Evolutionary conservation across 2,888 invertebrate genomes (phyloP).

Genomic region (Meandrusa payeni): DNA sequence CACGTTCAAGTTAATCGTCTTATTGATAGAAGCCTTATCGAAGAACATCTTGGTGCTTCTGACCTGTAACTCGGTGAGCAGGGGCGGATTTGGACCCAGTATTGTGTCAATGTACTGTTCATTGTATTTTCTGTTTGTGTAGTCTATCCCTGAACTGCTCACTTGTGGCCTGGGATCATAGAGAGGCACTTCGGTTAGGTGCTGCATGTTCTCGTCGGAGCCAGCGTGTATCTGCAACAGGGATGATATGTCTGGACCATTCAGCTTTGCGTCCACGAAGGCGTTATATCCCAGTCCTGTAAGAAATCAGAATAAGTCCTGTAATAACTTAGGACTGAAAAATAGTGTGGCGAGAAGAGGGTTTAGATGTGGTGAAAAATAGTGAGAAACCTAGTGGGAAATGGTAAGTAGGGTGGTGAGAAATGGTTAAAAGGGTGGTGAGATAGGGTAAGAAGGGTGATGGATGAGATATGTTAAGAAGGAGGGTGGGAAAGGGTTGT

Average conservation of each 20-base stretch:
- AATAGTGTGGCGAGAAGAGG: too few species aligned
- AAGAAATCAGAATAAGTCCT: too few species aligned
- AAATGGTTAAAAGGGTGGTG: too few species aligned
- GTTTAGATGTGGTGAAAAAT: too few species aligned
- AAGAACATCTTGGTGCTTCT: slow-evolving; percentile 42
- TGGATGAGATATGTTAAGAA: too few species aligned
- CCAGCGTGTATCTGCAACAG: slow-evolving; percentile 49
- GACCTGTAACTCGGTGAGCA: slow-evolving; percentile 48
- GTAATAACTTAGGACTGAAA: too few species aligned
- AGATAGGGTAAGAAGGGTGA: too few species aligned
- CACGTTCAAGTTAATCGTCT: slow-evolving; percentile 45
- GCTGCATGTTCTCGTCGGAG: slow-evolving; percentile 41
- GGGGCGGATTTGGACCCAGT: slow-evolving; percentile 57
- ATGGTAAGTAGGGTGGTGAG: too few species aligned
- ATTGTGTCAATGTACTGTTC: slow-evolving; percentile 48
- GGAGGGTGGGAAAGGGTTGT: too few species aligned
- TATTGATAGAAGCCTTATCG: slow-evolving; percentile 41
- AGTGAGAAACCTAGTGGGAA: too few species aligned
- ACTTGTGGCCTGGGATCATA: slow-evolving; percentile 47
- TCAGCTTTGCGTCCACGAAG: slow-evolving; percentile 45
- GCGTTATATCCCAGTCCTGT: slow-evolving; percentile 60
- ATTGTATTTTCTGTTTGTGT: slow-evolving; percentile 48
- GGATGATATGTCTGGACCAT: slow-evolving; percentile 53
- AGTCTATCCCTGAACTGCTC: slow-evolving; percentile 55
- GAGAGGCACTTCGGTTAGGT: slow-evolving; percentile 41